Conservation (phyloP, 2,113 vertebrate genomes). For the Pseudois nayaur region DNA sequence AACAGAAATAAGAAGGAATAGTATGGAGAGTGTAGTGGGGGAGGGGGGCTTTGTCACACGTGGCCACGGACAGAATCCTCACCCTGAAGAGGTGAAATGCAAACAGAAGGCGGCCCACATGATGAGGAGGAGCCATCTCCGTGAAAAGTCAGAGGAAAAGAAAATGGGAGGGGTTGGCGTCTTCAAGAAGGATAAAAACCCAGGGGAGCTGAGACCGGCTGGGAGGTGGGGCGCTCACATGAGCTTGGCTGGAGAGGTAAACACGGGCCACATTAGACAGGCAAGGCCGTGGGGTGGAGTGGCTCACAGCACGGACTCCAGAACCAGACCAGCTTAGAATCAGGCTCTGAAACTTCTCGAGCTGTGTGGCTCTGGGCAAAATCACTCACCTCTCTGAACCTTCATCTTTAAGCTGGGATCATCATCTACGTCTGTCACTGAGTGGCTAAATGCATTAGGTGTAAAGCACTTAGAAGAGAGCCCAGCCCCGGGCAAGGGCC, state of each 20-base stretch:
- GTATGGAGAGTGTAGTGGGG: too few species aligned
- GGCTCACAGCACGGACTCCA: neutral
- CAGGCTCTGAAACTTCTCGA: neutral
- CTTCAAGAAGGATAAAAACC: neutral
- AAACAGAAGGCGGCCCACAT: neutral
- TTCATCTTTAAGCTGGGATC: neutral
- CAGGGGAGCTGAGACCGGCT: neutral
- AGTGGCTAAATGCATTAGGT: neutral
- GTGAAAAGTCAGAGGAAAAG: neutral
- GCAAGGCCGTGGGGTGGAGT: too few species aligned
- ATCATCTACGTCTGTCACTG: rapidly evolving
- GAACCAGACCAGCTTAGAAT: neutral
- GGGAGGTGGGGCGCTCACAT: neutral
- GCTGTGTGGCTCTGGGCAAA: neutral
- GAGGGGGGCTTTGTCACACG: neutral
- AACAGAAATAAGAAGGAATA: neutral
- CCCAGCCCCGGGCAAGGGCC: neutral
- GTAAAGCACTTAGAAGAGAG: neutral
- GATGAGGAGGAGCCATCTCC: neutral
- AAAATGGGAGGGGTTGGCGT: neutral
- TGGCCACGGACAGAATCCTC: neutral
- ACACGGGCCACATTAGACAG: neutral
- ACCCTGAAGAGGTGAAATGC: neutral
- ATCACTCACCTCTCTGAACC: neutral
- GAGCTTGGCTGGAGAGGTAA: neutral